Conservation (phyloP, 2,113 vertebrate genomes). For the Oostethus manadensis region DNA sequence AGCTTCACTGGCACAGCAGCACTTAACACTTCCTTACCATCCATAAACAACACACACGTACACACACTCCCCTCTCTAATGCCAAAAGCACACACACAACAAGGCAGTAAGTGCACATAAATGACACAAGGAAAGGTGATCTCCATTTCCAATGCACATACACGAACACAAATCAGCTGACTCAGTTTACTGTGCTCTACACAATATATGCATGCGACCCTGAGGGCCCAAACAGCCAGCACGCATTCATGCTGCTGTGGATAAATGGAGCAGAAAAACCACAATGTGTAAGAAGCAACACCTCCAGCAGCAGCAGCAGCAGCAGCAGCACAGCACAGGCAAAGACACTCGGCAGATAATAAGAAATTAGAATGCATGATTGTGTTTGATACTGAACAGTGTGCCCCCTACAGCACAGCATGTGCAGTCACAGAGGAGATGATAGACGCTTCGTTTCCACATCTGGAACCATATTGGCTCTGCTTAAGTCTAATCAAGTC, state of each 20-base stretch:
- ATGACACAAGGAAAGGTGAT: conserved; percentile 2
- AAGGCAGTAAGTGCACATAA: conserved; percentile 10
- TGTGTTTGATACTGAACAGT: conserved; percentile 35
- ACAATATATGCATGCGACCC: conserved; percentile 54
- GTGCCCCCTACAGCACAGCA: neutral
- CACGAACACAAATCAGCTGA: conserved; percentile 47
- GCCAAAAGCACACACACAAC: conserved; percentile 16
- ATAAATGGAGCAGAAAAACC: conserved; percentile 65
- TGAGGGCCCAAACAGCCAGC: conserved; percentile 49
- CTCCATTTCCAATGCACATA: neutral
- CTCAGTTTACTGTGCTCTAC: conserved; percentile 40
- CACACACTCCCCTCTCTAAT: conserved; percentile 14
- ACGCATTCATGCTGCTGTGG: conserved; percentile 39
- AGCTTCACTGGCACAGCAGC: conserved; percentile 58
- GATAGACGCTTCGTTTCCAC: too few species aligned
- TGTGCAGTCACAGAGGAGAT: conserved; percentile 11
- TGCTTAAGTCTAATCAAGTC: neutral
- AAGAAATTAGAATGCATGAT: conserved; percentile 20
- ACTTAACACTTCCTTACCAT: conserved; percentile 67
- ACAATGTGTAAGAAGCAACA: conserved; percentile 53
- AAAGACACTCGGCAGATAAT: conserved; percentile 10
- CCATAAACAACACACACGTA: conserved; percentile 58
- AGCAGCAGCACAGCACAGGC: conserved; percentile 31
- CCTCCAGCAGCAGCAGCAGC: conserved; percentile 41
- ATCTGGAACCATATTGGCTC: neutral